phyloP scores from a whole-genome alignment of 2,888 invertebrate genomes.

The Drosophila fungiperda region DNA sequence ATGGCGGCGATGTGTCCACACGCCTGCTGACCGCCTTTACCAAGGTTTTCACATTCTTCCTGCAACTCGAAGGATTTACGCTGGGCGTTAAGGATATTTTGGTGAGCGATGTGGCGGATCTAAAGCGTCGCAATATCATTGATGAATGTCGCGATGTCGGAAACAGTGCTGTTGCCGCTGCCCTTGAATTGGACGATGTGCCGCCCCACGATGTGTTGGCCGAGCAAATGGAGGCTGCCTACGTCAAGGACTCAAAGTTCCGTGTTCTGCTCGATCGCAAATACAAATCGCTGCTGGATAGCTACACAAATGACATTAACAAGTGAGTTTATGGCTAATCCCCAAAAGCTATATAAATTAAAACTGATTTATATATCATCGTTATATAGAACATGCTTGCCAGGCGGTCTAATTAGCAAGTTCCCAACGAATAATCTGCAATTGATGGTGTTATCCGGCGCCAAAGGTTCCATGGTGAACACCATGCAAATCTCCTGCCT shows the following conservation, averaged over 20 bases:
- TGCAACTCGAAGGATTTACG: slow-evolving; percentile 97
- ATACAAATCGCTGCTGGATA: slow-evolving; percentile 92
- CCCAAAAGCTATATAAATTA: not conserved
- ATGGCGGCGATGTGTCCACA: slow-evolving; percentile 94
- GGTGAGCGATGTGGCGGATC: slow-evolving; percentile 90
- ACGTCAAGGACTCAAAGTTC: slow-evolving; percentile 90
- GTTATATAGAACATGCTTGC: slow-evolving; percentile 89
- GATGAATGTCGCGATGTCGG: slow-evolving; percentile 88
- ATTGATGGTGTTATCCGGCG: slow-evolving; percentile 99
- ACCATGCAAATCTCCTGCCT: slow-evolving; percentile 99
- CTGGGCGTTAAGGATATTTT: slow-evolving; percentile 98
- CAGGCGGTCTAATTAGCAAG: slow-evolving; percentile 92
- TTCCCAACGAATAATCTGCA: slow-evolving; percentile 99
- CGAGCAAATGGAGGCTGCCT: slow-evolving; percentile 89
- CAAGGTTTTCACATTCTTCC: slow-evolving; percentile 94
- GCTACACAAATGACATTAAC: slow-evolving; percentile 95
- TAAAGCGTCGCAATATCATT: slow-evolving; percentile 89
- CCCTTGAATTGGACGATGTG: slow-evolving; percentile 89
- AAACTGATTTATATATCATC: not conserved
- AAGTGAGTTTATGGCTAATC: slow-evolving; percentile 85
- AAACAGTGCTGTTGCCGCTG: slow-evolving; percentile 88
- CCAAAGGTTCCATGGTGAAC: slow-evolving; percentile 99
- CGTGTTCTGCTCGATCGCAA: slow-evolving; percentile 92
- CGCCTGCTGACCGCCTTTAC: slow-evolving; percentile 95
- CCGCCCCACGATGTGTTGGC: slow-evolving; percentile 87